Conservation (phyloP, 2,888 invertebrate genomes). For the Matsumyia berberina region DNA sequence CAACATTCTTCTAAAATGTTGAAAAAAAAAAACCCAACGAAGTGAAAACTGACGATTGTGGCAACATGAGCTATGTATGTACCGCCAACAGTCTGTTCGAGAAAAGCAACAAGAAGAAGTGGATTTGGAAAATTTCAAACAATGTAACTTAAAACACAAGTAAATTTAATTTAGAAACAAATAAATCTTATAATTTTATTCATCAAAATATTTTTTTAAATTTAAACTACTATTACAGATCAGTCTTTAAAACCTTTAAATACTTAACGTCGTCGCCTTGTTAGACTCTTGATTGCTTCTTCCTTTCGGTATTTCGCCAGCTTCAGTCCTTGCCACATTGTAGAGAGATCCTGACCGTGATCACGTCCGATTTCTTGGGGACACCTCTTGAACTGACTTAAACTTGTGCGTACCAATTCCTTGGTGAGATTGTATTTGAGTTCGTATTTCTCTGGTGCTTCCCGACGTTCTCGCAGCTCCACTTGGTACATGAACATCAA, state of each 20-base stretch:
- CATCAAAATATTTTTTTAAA: not conserved
- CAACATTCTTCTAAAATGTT: too few species aligned
- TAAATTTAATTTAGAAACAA: too few species aligned
- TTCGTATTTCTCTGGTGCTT: slow-evolving; percentile 11
- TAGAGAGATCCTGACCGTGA: slow-evolving; percentile 18
- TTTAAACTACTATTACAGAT: not conserved
- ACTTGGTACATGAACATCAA: slow-evolving; percentile 23
- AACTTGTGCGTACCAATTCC: slow-evolving; percentile 26
- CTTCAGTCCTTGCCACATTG: slow-evolving; percentile 36
- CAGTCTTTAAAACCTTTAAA: not conserved
- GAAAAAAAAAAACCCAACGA: too few species aligned
- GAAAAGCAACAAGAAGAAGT: too few species aligned
- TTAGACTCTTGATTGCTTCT: too few species aligned
- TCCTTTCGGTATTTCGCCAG: not conserved
- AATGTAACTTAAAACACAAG: too few species aligned
- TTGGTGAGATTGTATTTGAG: slow-evolving; percentile 43
- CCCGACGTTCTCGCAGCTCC: not conserved
- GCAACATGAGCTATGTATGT: too few species aligned
- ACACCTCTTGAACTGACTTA: slow-evolving; percentile 1
- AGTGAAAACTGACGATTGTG: too few species aligned
- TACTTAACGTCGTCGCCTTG: not conserved
- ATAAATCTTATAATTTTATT: too few species aligned
- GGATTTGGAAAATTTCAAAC: too few species aligned
- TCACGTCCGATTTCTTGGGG: slow-evolving; percentile 10
- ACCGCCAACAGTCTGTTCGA: too few species aligned